A percentile compares a stretch with the other conserved stretches of the same genome.
phyloP scores from a whole-genome alignment of 37 sponge, comb jelly and placozoan genomes.

The Ephydatia muelleri region DNA sequence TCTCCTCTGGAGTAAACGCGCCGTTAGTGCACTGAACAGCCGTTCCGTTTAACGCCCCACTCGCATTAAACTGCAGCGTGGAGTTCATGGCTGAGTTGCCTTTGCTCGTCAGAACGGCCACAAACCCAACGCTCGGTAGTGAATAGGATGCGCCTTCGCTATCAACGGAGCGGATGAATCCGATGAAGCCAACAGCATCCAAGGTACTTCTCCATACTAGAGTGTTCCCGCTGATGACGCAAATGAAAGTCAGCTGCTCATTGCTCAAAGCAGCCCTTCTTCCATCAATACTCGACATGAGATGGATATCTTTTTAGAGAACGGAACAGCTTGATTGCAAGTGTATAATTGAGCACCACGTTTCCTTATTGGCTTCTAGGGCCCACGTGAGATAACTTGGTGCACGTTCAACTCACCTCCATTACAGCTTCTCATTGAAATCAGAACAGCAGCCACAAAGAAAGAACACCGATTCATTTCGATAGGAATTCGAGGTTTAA shows the following conservation, averaged over 20 bases:
- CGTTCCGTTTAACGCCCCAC: neutral
- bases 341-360: no score
- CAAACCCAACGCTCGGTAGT: neutral
- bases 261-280: neutral
- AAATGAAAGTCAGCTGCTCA: neutral
- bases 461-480: neutral
- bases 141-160: neutral
- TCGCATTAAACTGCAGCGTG: neutral
- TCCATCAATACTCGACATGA: neutral
- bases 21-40: neutral
- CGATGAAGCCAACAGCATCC: neutral
- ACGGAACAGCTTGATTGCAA: no score
- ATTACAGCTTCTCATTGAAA: neutral
- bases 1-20: neutral
- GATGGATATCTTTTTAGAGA: neutral
- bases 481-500: neutral
- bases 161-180: neutral
- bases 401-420: neutral
- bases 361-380: no score
- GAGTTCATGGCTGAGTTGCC: neutral
- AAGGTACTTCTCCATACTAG: neutral
- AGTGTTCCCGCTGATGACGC: neutral
- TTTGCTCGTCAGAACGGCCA: neutral
- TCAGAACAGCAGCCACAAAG: neutral
- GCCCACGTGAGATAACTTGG: neutral